Percentiles rank a stretch among this genome's conserved stretches.
Conservation (phyloP, 2,888 invertebrate genomes). For the Nematopogon swammerdamellus region DNA sequence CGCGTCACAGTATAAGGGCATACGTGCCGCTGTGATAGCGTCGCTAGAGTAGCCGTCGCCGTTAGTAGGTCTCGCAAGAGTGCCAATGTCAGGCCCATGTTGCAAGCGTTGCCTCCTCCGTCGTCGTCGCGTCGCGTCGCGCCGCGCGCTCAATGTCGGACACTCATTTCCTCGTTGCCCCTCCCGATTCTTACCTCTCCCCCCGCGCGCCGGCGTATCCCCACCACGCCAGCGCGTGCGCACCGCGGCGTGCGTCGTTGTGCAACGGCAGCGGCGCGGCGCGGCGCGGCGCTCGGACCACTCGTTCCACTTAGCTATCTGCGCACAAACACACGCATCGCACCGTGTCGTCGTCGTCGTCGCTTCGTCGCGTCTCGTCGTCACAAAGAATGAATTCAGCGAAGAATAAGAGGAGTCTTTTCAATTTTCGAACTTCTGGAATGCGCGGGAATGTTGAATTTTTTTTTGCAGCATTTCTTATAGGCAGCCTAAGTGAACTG, state of each 20-base stretch:
- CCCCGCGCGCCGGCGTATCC: not conserved
- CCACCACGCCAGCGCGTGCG: not conserved
- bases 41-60: not conserved
- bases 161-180: conserved; percentile 33
- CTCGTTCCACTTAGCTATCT: not conserved
- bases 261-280: not conserved
- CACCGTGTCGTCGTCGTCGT: too few species aligned
- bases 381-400: too few species aligned
- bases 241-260: not conserved
- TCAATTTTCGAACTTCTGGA: too few species aligned
- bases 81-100: conserved; percentile 17
- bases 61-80: conserved; percentile 5
- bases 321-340: not conserved
- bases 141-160: conserved; percentile 33
- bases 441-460: too few species aligned
- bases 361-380: too few species aligned
- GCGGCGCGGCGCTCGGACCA: too few species aligned
- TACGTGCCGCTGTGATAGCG: not conserved
- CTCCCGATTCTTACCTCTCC: not conserved
- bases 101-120: conserved; percentile 24
- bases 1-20: not conserved
- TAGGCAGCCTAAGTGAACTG: too few species aligned
- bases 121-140: conserved; percentile 13
- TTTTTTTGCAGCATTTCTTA: too few species aligned
- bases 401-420: too few species aligned